Percentiles rank a stretch among this genome's conserved stretches.
Conservation (phyloP, 2,888 invertebrate genomes). For the Linnaemya vulpina region DNA sequence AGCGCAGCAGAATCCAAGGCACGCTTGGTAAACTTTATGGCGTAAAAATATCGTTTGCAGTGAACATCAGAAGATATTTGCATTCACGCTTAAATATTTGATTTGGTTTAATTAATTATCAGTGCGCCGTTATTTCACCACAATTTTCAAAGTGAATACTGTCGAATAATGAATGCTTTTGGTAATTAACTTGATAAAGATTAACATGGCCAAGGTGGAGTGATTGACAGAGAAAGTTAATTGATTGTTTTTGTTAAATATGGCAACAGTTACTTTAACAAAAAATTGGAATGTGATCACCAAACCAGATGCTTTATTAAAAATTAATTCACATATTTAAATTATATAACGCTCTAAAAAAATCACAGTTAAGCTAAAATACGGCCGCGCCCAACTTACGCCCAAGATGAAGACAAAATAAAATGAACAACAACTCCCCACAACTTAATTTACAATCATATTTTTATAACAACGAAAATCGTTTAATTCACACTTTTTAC, state of each 20-base stretch:
- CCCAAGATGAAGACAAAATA: too few species aligned
- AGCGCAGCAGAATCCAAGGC: too few species aligned
- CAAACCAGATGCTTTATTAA: not conserved
- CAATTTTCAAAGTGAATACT: not conserved
- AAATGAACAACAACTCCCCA: too few species aligned
- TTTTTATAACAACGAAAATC: too few species aligned
- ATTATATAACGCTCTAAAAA: not conserved
- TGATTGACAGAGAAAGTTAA: slow-evolving; percentile 39
- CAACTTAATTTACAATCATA: too few species aligned
- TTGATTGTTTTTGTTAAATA: slow-evolving; percentile 21
- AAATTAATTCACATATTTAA: not conserved
- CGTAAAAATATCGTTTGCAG: not conserved
- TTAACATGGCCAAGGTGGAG: not conserved
- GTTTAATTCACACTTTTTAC: too few species aligned
- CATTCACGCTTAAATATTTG: not conserved
- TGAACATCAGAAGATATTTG: not conserved
- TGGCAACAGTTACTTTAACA: not conserved
- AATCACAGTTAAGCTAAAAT: too few species aligned
- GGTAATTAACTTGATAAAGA: not conserved
- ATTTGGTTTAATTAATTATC: not conserved
- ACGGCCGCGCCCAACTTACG: too few species aligned
- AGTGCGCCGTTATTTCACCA: not conserved
- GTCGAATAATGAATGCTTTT: not conserved
- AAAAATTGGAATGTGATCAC: not conserved
- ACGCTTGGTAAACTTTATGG: too few species aligned